Evolutionary conservation across 2,113 vertebrate species (phyloP).

Genomic region (Arvicanthis niloticus): DNA sequence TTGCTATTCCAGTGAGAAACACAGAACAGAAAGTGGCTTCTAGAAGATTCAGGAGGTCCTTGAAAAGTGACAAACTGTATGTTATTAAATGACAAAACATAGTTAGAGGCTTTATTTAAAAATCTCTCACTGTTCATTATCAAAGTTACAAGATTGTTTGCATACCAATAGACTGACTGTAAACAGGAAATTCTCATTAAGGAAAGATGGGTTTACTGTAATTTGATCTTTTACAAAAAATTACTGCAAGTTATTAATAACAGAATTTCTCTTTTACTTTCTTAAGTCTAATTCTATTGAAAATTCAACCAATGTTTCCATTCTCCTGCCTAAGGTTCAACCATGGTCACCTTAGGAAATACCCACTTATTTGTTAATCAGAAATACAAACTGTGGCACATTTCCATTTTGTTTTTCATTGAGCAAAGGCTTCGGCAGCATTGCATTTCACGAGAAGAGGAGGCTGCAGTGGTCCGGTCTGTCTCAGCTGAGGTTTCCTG

Average conservation of each 20-base stretch:
- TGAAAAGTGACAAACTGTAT: slow-evolving; percentile 81
- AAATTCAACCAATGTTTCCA: slow-evolving; percentile 89
- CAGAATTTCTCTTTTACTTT: slow-evolving; percentile 85
- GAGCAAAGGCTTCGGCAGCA: slow-evolving; percentile 84
- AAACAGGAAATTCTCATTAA: slow-evolving; percentile 90
- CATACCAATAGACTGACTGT: slow-evolving; percentile 88
- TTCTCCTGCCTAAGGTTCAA: slow-evolving; percentile 83
- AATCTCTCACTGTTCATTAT: slow-evolving; percentile 88
- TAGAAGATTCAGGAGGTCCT: slow-evolving; percentile 81
- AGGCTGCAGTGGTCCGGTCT: slow-evolving; percentile 84
- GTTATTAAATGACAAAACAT: slow-evolving; percentile 87
- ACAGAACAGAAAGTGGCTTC: slow-evolving; percentile 77
- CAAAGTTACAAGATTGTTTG: slow-evolving; percentile 89
- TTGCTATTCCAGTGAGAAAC: slow-evolving; percentile 69
- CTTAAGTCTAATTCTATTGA: slow-evolving; percentile 86
- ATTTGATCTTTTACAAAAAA: slow-evolving; percentile 88
- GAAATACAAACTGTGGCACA: slow-evolving; percentile 85
- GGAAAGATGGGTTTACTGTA: slow-evolving; percentile 88
- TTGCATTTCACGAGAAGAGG: slow-evolving; percentile 85
- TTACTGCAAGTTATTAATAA: slow-evolving; percentile 85
- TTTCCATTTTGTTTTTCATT: slow-evolving; percentile 85
- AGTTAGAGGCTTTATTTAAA: slow-evolving; percentile 84
- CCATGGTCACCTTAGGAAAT: slow-evolving; percentile 86
- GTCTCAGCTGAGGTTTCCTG: slow-evolving; percentile 85
- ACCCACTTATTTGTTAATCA: slow-evolving; percentile 89